phyloP scores from a whole-genome alignment of 1,140 invertebrate genomes.

The Drosophila lacertosa region DNA sequence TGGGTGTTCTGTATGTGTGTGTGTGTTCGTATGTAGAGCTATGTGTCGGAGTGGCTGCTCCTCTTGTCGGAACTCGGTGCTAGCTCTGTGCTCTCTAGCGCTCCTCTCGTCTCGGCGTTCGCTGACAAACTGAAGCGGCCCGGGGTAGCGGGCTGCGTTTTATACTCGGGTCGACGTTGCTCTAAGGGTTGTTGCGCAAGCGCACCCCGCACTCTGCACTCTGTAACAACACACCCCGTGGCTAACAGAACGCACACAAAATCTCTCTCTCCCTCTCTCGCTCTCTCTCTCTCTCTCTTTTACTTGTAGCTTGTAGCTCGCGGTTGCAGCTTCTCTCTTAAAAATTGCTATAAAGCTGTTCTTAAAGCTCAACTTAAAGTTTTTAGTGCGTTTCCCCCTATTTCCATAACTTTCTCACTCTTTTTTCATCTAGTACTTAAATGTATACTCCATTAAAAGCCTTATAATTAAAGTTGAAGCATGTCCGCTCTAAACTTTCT shows the following conservation, averaged over 20 bases:
- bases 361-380: background rate
- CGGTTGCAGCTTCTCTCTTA: too few species aligned
- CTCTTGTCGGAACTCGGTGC: constrained; percentile 8
- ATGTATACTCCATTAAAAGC: too few species aligned
- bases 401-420: too few species aligned
- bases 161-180: constrained; percentile 49
- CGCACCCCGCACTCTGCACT: constrained; percentile 40
- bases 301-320: too few species aligned
- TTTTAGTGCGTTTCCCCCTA: too few species aligned
- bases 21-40: constrained; percentile 17
- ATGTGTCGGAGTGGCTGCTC: constrained; percentile 18
- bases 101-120: constrained; percentile 52
- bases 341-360: background rate
- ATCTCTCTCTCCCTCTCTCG: too few species aligned
- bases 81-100: constrained; percentile 10
- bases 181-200: constrained; percentile 76
- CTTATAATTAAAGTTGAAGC: too few species aligned
- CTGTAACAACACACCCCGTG: constrained; percentile 24
- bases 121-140: constrained; percentile 81
- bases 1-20: background rate
- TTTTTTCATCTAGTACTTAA: too few species aligned
- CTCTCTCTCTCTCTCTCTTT: background rate
- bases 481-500: too few species aligned
- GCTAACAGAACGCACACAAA: constrained; percentile 4
- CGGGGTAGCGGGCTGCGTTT: constrained; percentile 50